Base-by-base conservation (phyloP, 2,113 vertebrate species). In the Osmerus mordax region DNA sequence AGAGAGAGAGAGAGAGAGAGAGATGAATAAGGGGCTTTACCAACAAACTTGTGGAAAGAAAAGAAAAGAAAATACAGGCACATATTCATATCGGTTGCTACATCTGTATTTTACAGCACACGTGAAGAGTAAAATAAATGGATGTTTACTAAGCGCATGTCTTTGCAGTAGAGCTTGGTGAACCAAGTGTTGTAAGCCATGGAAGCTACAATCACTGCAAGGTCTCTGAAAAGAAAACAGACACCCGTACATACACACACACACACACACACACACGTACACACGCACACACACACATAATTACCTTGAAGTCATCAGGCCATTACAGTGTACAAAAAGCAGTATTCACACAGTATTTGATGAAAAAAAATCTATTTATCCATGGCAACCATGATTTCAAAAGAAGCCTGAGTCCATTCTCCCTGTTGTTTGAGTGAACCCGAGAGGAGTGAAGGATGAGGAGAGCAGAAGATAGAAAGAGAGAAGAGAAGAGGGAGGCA, bases 171-270 rank as follows among this genome's bases (percentile, higher is more conserved):
- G 74, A 97, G 93, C 84, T 94, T 95, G 88, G 92, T 95, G 86
- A 97, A 96, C 95, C 95, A 97, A 59, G 95, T 94, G 90, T 96
- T 96, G 81, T 96, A 96, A 0, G 95, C 95, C 73, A 96, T 91
- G 72, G 95, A 92, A n/a, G 95, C 95, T 78, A 97, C 95, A 32
- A 97, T 96, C 72, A 96, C 91, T 2, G 95, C 95, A 82, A 96
- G 86, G 86, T 96, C 95, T 89, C 95, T 97, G 90, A 2, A 84
- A 88, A 64, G 65, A 64, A 60, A 68, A 74, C 67, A 14, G 19
- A 73, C 67, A 67, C 56, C 54, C 21, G 29, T 56, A 60, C 65
- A 53, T 54, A 72, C 65, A 84, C 8, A 84, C 47, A 80, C 65
- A 73, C 67, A 80, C 65, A 73, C 67, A 63, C 56, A 64, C 21